These are phyloP conservation scores for Amblyteles armatorius DNA, from an alignment of 2,888 invertebrate species.

Conservation along the genomic window DNA sequence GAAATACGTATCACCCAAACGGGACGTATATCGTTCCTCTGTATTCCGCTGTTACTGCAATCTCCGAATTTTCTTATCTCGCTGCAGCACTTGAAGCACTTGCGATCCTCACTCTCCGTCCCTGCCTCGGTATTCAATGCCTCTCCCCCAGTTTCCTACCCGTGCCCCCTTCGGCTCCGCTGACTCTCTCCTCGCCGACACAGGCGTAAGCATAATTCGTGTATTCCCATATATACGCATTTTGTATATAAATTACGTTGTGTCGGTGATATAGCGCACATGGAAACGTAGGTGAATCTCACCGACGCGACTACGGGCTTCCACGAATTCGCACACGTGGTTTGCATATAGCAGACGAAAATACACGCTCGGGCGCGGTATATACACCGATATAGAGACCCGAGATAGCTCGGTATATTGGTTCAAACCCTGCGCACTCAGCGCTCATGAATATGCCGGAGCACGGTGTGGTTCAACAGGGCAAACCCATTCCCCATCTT, in stretches of 20 bases:
- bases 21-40: background rate
- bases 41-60: background rate
- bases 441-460: constrained; percentile 82
- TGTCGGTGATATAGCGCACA: constrained; percentile 52
- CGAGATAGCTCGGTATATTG: constrained; percentile 75
- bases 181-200: background rate
- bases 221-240: constrained; percentile 64
- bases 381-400: constrained; percentile 52
- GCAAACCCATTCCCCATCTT: constrained; percentile 73
- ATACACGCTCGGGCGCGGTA: constrained; percentile 46
- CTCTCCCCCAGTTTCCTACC: background rate
- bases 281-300: constrained; percentile 13
- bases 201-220: constrained; percentile 62
- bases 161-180: constrained; percentile 15
- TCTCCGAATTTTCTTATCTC: constrained; percentile 5
- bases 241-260: constrained; percentile 67
- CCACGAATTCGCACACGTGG: constrained; percentile 10
- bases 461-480: constrained; percentile 78
- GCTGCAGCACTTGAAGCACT: background rate
- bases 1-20: background rate
- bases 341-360: constrained; percentile 20
- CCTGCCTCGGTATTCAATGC: background rate
- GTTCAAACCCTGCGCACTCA: constrained; percentile 81
- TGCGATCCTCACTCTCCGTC: background rate
- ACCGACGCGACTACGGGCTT: constrained; percentile 15